Base-by-base conservation (phyloP, 2,888 invertebrate genomes). In the Diarsia mendica region DNA sequence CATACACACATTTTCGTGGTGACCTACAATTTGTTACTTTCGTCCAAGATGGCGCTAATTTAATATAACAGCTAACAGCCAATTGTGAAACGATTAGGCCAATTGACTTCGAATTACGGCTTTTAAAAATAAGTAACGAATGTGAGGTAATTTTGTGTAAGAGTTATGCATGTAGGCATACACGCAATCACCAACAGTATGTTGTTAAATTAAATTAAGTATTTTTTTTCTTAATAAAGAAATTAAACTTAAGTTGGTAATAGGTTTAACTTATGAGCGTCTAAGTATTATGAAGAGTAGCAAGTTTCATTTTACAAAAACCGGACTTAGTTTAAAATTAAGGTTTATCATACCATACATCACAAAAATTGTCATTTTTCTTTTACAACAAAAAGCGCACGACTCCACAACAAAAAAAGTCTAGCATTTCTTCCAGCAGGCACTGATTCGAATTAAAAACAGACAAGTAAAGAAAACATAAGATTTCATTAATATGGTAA, bases 61-160 rank as follows among this genome's bases (percentile, higher is more conserved):
- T 74, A 83, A 86, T 85, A 60, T 68, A 75, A 46, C 51, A 63
- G 58, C 67, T 68, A 75, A 46, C 51, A 63, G 61, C 67, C 85
- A 86, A 86, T 86, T 86, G 86, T 80, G 72, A 69, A 84, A 75
- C 84, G 72, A 79, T 86, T 82, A 80, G 60, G 55, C 64, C 85
- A 86, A 86, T 86, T 86, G 82, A 80, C 67, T 84, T 48, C 65
- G 55, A 79, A 76, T 85, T 76, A 83, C 51, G n/a, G 53, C 73
- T 70, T 79, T 79, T 63, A 75, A 75, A 75, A 79, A 70, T 65
- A 72, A 79, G 51, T 60, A 44, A 79, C 64, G 39, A 33, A 15
- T 48, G 64, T 61, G n/a, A 49, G 53, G 60, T 74, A 66, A 73
- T 48, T 68, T 55, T 10, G 18, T 69, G 23, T 60, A 61, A 65